Base-by-base conservation (phyloP, 2,888 invertebrate genomes). In the Rhodophaea formosa region DNA sequence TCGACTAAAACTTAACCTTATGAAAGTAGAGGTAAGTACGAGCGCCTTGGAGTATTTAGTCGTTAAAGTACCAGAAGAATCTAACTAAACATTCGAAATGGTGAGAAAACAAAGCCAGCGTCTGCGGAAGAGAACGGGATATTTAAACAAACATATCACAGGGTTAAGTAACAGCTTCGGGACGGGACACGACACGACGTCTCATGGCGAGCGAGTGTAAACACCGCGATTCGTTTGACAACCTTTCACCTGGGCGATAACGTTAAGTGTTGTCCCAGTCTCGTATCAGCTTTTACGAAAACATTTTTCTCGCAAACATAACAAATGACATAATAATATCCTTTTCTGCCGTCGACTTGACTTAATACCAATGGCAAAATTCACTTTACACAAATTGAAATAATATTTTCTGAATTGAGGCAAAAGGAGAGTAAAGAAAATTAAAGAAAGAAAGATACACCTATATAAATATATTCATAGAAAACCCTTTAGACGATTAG, bases 231-330 rank as follows among this genome's bases (percentile, higher is more conserved):
- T 79, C 78, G 80, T 81, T 76, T 71, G 71, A 72, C 79, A 81
- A 86, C 84, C 86, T 86, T 84, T 86, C 86, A 86, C 85, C 86
- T 84, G 80, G 65, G 60, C 70, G 83, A 85, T 84, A 84, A 82
- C 69, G 72, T 72, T 76, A 78, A 82, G 77, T 79, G 78, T 77
- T 75, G 73, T 79, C 78, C 75, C 73, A 75, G 72, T 77, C 72
- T 73, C 72, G 70, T 69, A 70, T 64, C 68, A 65, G 60, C 66
- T 45, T 59, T 59, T 42, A 56, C 14, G 49, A 49, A 45, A 59
- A 52, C 42, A 16, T 56, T 30, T 42, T 53, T 43, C 53, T 29
- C 39, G 8, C n/a, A n/a, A n/a, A n/a, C 17, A 8, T 49, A 35
- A 39, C 32, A 46, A 30, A 14, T 17, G 23, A 53, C 39, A 47